A percentile compares a stretch with the other conserved stretches of the same genome.
Conservation (phyloP, 2,888 invertebrate species). For the Bimastos eiseni region DNA sequence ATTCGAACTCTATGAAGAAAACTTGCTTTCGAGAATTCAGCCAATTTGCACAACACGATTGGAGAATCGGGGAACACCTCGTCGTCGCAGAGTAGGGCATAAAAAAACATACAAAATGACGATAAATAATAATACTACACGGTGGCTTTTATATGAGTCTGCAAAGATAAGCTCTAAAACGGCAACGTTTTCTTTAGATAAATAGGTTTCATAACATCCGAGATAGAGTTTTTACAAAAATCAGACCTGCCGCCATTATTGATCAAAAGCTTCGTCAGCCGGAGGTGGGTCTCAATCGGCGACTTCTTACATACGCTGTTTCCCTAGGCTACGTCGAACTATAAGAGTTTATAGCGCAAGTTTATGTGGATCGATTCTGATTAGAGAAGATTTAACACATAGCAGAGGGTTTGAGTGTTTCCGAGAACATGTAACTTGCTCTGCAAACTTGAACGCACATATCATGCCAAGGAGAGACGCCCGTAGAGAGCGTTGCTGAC, state of each 20-base stretch:
- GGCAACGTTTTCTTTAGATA: not conserved
- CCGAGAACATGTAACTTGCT: too few relatives aligned
- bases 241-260: conserved; percentile 13
- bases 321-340: not conserved
- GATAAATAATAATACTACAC: not conserved
- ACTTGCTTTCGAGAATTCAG: too few relatives aligned
- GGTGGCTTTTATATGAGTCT: not conserved
- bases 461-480: too few relatives aligned
- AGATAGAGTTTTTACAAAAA: not conserved
- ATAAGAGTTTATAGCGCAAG: not conserved
- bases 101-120: not conserved
- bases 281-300: not conserved
- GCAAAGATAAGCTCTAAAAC: not conserved
- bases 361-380: not conserved
- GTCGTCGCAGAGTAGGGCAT: too few relatives aligned
- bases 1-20: too few relatives aligned
- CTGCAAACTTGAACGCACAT: too few relatives aligned
- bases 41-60: too few relatives aligned
- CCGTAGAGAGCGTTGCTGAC: too few relatives aligned
- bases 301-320: too few relatives aligned
- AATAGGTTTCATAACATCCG: not conserved
- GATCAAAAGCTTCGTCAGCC: not conserved
- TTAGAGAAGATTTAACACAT: too few relatives aligned
- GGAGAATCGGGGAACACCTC: too few relatives aligned
- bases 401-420: too few relatives aligned